Percentiles rank a stretch among this genome's conserved stretches.
phyloP scores from a whole-genome alignment of 2,797 vertebrate species.

The Falco berigora region DNA sequence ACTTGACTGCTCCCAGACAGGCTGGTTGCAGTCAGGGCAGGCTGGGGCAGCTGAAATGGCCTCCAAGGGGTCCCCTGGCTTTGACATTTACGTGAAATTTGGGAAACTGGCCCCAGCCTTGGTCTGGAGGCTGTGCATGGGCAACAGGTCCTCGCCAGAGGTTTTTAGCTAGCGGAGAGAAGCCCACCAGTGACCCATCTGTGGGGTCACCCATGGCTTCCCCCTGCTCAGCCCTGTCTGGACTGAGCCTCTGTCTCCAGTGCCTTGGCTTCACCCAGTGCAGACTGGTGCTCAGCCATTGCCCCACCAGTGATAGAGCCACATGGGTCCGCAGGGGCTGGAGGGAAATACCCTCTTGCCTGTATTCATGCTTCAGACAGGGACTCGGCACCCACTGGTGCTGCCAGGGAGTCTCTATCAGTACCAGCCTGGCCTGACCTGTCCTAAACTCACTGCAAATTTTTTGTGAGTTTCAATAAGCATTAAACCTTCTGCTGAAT shows the following conservation, averaged over 20 bases:
- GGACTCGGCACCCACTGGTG: too few relatives aligned
- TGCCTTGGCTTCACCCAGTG: not conserved
- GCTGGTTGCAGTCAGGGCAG: not conserved
- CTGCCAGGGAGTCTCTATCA: not conserved
- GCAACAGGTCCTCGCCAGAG: not conserved
- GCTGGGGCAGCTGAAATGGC: not conserved
- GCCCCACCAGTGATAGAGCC: not conserved
- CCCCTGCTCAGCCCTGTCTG: not conserved
- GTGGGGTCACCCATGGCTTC: not conserved
- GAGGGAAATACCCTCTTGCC: not conserved
- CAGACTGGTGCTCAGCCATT: not conserved
- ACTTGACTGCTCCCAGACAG: not conserved
- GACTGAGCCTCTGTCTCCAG: fast-evolving
- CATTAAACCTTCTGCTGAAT: not conserved
- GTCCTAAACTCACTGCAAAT: not conserved
- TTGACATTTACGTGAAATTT: not conserved
- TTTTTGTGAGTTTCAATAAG: not conserved
- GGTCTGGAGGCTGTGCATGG: not conserved
- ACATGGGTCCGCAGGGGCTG: fast-evolving
- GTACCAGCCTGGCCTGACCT: not conserved
- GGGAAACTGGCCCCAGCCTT: not conserved
- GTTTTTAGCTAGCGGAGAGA: not conserved
- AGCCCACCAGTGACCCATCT: fast-evolving
- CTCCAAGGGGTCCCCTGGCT: not conserved
- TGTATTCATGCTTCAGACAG: not conserved